phyloP scores from a whole-genome alignment of 2,888 invertebrate species.

The Apotomis betuletana region DNA sequence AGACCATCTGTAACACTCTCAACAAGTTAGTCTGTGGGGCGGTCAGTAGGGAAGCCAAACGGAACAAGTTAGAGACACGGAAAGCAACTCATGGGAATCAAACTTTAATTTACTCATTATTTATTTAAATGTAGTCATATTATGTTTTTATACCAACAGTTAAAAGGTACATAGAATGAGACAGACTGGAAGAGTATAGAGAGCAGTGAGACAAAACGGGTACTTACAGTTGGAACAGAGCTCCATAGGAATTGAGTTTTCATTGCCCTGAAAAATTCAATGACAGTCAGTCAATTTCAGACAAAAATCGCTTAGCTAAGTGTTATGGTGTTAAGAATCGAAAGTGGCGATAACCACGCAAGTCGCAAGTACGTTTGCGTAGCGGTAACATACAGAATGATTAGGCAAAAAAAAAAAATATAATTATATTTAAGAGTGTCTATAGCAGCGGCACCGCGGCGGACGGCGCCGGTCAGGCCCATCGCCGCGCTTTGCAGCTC shows the following conservation, averaged over 20 bases:
- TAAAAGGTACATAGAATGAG: slow-evolving; percentile 36
- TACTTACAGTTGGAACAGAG: slow-evolving; percentile 97
- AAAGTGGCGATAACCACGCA: not conserved
- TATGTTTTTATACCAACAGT: slow-evolving; percentile 30
- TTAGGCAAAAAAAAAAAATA: slow-evolving; percentile 8
- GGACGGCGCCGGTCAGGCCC: slow-evolving; percentile 15
- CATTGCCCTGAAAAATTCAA: slow-evolving; percentile 92
- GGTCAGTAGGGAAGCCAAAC: slow-evolving; percentile 50
- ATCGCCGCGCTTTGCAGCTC: slow-evolving; percentile 6
- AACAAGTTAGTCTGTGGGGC: slow-evolving; percentile 38
- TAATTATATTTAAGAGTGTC: not conserved
- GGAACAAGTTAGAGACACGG: slow-evolving; percentile 49
- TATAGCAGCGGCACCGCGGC: not conserved
- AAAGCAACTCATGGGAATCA: slow-evolving; percentile 49
- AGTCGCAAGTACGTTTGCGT: slow-evolving; percentile 1
- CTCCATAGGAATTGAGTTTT: slow-evolving; percentile 98
- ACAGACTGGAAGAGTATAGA: slow-evolving; percentile 47
- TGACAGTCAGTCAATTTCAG: slow-evolving; percentile 1
- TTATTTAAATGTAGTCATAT: slow-evolving; percentile 20
- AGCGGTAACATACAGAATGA: not conserved
- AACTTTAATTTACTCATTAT: slow-evolving; percentile 29
- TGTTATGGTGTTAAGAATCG: not conserved
- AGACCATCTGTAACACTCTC: slow-evolving; percentile 45
- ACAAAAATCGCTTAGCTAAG: not conserved
- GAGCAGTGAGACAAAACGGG: slow-evolving; percentile 45